Base-by-base conservation (phyloP, 2,888 invertebrate genomes). In the Fragum fragum region DNA sequence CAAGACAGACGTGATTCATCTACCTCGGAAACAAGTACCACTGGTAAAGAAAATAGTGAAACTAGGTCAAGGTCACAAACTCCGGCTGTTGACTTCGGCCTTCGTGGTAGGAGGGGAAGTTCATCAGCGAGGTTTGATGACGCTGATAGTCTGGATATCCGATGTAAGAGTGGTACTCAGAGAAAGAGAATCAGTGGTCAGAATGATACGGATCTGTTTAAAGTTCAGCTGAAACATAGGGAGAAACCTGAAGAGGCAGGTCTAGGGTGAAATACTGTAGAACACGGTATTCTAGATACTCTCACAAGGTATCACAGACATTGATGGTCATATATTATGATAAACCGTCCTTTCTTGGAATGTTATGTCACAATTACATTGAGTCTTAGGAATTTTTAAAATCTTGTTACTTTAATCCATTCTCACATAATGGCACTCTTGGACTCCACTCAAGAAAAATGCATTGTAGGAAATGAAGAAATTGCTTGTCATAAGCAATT, bases 161-260 rank as follows among this genome's bases (percentile, higher is more conserved):
- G 83, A 26, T 83, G 83, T 71, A 80, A 73, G 68, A 80, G 80
- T 77, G 81, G 84, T 32, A 53, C 76, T 23, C 73, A 79, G 71
- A 84, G 76, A 52, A 61, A 63, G 16, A 61, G 57, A 59, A 47
- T 69, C 26, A 81, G 79, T 39, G 61, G 59, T n/a, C 73, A 73
- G 36, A 26, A 16, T 61, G 84, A 85, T 29, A 47, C 80, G 55
- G 83, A 80, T 53, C 78, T 79, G n/a, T 87, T 88, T 63, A 80
- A 86, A 76, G 84, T 88, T 57, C 83, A 83, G 52, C 73, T 88
- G 14, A 87, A 86, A 72, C 88, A 85, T 73, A 85, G 85, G 55
- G 86, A 87, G 52, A 53, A 73, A 18, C 82, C 81, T 36, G 72
- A 74, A 55, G 81, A 88, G 88, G 88, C 87, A 81, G 74, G 75